phyloP scores from a whole-genome alignment of 2,888 invertebrate genomes.

The Heteromurus nitidus region DNA sequence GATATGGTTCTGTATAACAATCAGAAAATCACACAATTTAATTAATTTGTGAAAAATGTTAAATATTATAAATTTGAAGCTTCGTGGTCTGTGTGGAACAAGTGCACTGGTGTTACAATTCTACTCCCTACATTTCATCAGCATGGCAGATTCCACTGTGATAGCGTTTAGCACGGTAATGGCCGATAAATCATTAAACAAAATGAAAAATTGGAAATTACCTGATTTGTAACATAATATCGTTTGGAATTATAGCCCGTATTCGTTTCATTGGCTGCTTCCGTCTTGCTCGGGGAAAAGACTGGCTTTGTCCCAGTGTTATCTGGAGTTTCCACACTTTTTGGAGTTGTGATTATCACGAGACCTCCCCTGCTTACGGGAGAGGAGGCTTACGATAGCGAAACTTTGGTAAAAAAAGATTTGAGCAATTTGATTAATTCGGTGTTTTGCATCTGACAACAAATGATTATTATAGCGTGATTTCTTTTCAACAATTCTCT shows the following conservation, averaged over 20 bases:
- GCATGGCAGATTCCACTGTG: slow-evolving; percentile 66
- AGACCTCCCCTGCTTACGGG: slow-evolving; percentile 70
- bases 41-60: not conserved
- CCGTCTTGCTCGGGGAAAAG: slow-evolving; percentile 66
- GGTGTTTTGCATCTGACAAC: not conserved
- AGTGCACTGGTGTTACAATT: slow-evolving; percentile 67
- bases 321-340: slow-evolving; percentile 52
- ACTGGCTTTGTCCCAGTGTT: slow-evolving; percentile 66
- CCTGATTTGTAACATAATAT: not conserved
- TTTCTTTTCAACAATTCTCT: not conserved
- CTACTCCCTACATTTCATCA: slow-evolving; percentile 67
- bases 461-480: not conserved
- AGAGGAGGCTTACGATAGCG: slow-evolving; percentile 56
- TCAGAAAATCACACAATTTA: not conserved
- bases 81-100: not conserved
- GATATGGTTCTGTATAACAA: no score
- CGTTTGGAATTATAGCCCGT: slow-evolving; percentile 21
- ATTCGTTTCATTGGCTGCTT: slow-evolving; percentile 56
- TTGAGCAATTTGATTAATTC: not conserved
- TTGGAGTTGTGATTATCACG: slow-evolving; percentile 66
- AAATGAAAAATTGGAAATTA: not conserved
- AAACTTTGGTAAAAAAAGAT: slow-evolving; percentile 63
- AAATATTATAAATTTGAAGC: no score
- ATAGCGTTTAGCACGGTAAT: slow-evolving; percentile 64
- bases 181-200: not conserved